phyloP scores from a whole-genome alignment of 1,140 invertebrate genomes.

The Latrodectus geometricus region DNA sequence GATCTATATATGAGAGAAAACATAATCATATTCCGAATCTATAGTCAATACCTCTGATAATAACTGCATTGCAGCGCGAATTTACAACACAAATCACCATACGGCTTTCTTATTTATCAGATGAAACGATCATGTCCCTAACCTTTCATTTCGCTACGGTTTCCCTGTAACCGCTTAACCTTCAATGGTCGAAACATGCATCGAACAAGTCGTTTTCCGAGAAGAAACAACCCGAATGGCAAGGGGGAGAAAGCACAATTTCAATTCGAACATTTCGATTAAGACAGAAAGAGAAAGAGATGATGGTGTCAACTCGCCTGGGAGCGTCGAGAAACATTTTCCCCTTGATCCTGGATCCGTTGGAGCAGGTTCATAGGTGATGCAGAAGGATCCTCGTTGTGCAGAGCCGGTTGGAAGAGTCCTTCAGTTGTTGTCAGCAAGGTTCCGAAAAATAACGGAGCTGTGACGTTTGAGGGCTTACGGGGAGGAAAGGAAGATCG shows the following conservation, averaged over 20 bases:
- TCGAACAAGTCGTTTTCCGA: not conserved
- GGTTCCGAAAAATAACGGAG: slow-evolving; percentile 1
- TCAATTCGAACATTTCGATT: no score
- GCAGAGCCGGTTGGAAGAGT: not conserved
- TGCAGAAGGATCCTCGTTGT: slow-evolving; percentile 7
- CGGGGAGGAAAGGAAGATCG: slow-evolving; percentile 10
- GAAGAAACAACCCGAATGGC: not conserved
- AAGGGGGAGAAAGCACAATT: not conserved
- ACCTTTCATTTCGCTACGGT: slow-evolving; percentile 35
- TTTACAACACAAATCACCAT: not conserved
- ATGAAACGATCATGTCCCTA: not conserved
- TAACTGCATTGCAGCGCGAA: not conserved
- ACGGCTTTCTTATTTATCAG: not conserved
- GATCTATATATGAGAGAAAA: no score
- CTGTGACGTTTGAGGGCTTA: slow-evolving; percentile 6
- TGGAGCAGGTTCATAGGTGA: slow-evolving; percentile 31
- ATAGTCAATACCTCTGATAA: no score
- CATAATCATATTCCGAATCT: no score
- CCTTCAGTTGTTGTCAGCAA: not conserved
- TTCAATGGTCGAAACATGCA: slow-evolving; percentile 29
- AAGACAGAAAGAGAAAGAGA: no score
- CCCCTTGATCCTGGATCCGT: slow-evolving; percentile 3
- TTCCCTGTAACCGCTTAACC: slow-evolving; percentile 50
- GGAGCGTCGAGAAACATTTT: slow-evolving; percentile 4
- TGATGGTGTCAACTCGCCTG: slow-evolving; percentile 28